A percentile compares a stretch with the other conserved stretches of the same genome.
Conservation (phyloP, 2,797 vertebrate species). For the Hippoglossus hippoglossus region DNA sequence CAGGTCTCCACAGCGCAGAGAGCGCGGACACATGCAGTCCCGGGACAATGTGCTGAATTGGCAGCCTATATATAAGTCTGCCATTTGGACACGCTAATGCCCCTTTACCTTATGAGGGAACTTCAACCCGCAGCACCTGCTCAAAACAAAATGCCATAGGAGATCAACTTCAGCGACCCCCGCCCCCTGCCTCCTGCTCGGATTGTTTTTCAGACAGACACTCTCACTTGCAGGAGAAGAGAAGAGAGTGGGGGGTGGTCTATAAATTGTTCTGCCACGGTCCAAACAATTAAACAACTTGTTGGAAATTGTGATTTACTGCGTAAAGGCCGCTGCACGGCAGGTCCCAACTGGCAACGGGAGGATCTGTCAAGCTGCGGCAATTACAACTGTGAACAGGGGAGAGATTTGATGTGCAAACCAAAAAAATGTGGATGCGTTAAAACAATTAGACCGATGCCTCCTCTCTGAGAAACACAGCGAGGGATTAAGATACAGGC, state of each 20-base stretch:
- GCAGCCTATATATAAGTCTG: slow-evolving; percentile 99
- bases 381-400: slow-evolving; percentile 4
- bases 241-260: slow-evolving; percentile 28
- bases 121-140: slow-evolving; percentile 94
- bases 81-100: slow-evolving; percentile 96
- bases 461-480: background rate
- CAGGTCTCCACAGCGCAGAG: slow-evolving; percentile 49
- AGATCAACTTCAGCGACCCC: slow-evolving; percentile 87
- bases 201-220: slow-evolving; percentile 94
- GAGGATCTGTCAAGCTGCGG: slow-evolving; percentile 18
- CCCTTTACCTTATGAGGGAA: slow-evolving; percentile 99
- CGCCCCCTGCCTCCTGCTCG: slow-evolving; percentile 55
- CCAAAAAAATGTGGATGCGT: slow-evolving; percentile 19
- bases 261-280: slow-evolving; percentile 63
- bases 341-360: slow-evolving; percentile 30
- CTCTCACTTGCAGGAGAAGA: slow-evolving; percentile 84
- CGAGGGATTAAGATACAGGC: background rate
- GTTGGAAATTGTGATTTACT: slow-evolving; percentile 58
- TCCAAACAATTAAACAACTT: slow-evolving; percentile 72
- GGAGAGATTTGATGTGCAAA: slow-evolving; percentile 30
- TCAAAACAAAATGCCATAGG: slow-evolving; percentile 95
- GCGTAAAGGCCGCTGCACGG: slow-evolving; percentile 16
- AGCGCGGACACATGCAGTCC: slow-evolving; percentile 62
- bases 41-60: slow-evolving; percentile 95
- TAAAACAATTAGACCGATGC: slow-evolving; percentile 24